Conservation (phyloP, 1,140 invertebrate species). For the Liolophura sinensis region DNA sequence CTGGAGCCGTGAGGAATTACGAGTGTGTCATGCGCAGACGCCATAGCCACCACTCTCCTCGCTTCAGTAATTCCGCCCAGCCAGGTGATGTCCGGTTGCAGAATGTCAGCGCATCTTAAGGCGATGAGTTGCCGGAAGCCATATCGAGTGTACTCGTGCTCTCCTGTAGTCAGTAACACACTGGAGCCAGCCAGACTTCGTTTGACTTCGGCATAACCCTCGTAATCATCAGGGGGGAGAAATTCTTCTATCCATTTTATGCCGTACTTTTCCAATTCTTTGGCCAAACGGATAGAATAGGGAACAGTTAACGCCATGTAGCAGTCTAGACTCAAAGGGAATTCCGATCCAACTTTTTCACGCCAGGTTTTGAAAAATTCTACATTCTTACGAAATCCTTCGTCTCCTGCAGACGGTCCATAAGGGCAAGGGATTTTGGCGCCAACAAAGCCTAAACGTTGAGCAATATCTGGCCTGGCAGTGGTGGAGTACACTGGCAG, state of each 20-base stretch:
- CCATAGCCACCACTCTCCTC: constrained; percentile 45
- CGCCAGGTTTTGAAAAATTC: constrained; percentile 45
- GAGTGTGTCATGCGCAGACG: constrained; percentile 40
- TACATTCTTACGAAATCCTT: constrained; percentile 46
- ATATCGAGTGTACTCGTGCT: constrained; percentile 52
- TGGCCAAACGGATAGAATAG: constrained; percentile 43
- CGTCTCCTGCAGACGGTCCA: constrained; percentile 45
- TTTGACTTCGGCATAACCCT: constrained; percentile 44
- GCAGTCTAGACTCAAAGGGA: constrained; percentile 47
- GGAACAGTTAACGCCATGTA: constrained; percentile 49
- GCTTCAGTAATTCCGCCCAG: constrained; percentile 51
- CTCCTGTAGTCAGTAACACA: constrained; percentile 46
- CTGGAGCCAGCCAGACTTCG: constrained; percentile 35
- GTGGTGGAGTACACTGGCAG: constrained; percentile 51
- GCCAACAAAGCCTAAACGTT: constrained; percentile 48
- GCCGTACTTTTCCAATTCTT: constrained; percentile 38
- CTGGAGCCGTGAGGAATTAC: constrained; percentile 53
- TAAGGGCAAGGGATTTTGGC: constrained; percentile 49
- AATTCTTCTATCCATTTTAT: constrained; percentile 55
- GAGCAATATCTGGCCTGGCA: constrained; percentile 42
- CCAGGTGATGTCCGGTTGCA: constrained; percentile 55
- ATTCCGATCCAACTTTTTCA: constrained; percentile 45
- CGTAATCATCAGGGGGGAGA: constrained; percentile 48
- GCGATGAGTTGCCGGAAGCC: constrained; percentile 45
- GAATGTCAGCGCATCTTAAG: constrained; percentile 46